Evolutionary conservation across 2,113 vertebrate species (phyloP).

Genomic region (Oreocharis arfaki): DNA sequence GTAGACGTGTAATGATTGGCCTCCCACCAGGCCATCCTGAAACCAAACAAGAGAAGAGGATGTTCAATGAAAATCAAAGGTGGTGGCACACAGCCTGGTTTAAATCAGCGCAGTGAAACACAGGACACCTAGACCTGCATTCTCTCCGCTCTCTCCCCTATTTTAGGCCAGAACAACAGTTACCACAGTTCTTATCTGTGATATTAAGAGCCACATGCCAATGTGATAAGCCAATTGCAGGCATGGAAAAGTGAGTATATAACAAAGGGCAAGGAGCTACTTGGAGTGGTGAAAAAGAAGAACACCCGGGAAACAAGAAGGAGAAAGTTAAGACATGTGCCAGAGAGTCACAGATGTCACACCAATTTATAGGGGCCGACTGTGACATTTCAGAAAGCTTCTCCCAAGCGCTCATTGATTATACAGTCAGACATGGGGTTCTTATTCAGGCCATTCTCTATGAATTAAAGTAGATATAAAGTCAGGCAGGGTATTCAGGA

Average conservation of each 20-base stretch:
- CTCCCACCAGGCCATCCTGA: conserved; percentile 89
- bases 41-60: neutral
- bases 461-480: neutral
- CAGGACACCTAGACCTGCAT: neutral
- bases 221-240: neutral
- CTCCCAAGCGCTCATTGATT: neutral
- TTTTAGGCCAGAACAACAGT: neutral
- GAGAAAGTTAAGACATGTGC: neutral
- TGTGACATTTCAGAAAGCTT: neutral
- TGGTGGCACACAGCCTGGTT: neutral
- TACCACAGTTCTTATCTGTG: neutral
- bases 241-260: neutral
- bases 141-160: neutral
- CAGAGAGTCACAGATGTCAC: neutral
- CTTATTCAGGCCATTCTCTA: neutral
- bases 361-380: neutral
- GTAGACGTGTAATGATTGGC: conserved; percentile 79
- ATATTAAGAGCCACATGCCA: neutral
- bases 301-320: neutral
- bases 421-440: neutral
- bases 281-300: neutral
- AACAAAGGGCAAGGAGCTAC: neutral
- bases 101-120: neutral
- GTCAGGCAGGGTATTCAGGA: neutral
- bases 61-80: neutral